Conservation (phyloP, 2,888 invertebrate species). For the Eudasyphora cyanicolor region DNA sequence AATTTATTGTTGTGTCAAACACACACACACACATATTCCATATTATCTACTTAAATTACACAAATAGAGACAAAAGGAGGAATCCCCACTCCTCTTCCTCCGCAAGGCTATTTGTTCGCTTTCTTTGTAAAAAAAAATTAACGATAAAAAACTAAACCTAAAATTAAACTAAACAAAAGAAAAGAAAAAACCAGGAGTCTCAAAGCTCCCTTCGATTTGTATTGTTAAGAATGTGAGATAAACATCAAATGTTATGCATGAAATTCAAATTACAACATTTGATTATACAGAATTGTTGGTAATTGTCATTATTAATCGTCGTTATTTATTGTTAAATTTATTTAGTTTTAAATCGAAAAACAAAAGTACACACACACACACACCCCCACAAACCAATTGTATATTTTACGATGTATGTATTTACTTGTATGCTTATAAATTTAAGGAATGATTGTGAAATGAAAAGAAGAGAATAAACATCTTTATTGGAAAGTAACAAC, state of each 20-base stretch:
- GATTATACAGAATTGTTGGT: constrained; percentile 31
- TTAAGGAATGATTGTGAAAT: neutral
- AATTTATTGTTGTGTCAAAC: constrained; percentile 14
- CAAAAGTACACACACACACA: neutral
- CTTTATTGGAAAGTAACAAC: constrained; percentile 36
- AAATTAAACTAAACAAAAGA: neutral
- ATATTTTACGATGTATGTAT: constrained; percentile 40
- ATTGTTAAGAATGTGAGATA: neutral
- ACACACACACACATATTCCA: no score
- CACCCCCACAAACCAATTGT: constrained; percentile 23
- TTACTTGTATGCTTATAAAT: constrained; percentile 2
- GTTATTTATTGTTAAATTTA: constrained; percentile 66
- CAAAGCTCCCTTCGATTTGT: neutral
- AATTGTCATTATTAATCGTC: constrained; percentile 51
- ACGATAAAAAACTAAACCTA: constrained; percentile 16
- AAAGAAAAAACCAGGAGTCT: neutral
- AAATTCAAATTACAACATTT: constrained; percentile 23
- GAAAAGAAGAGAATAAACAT: constrained; percentile 2
- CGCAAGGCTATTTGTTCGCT: constrained; percentile 56
- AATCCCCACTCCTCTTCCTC: no score
- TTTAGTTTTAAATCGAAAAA: constrained; percentile 58
- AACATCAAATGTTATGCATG: constrained; percentile 1
- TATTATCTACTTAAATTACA: no score
- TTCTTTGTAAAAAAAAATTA: constrained; percentile 54
- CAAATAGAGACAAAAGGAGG: constrained; percentile 6